Base-by-base conservation (phyloP, 2,888 invertebrate species). In the Coelinius sp. region DNA sequence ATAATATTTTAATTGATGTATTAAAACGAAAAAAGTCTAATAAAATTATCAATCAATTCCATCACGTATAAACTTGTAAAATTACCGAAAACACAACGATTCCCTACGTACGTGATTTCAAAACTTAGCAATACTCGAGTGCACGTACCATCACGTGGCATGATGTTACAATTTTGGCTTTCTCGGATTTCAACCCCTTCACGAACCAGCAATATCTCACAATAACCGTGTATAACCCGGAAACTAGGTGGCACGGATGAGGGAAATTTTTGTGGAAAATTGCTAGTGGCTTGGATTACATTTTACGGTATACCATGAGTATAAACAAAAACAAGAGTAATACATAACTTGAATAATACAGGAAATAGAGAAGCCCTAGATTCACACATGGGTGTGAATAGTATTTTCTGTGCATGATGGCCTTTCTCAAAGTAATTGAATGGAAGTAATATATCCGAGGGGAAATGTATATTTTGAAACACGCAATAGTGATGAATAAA, bases 131-230 rank as follows among this genome's bases (percentile, higher is more conserved):
- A 74, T 72, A 75, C 74, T 75, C 70, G 73, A 65, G 35, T 68
- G 70, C 68, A 73, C 66, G 73, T 66, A 71, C 22, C n/a, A 41
- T 22, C 41, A 62, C 35, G 59, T 31, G 62, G 44, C 25, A 63
- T 73, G 68, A 49, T 46, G 12, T 56, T 22, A 56, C 44, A 52
- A 27, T 38, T 53, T 65, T 17, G 65, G 59, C 46, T 31, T 49
- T 69, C 71, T 74, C 64, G 71, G 73, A 67, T 69, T 70, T 70
- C 68, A 20, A 64, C 69, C 12, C 35, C 25, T 49, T 20, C 72
- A 75, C 75, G 75, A 72, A 69, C 69, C 46, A 41, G 46, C 75
- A 63, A 76, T 77, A 76, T 77, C 75, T 77, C 75, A 75, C 71
- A 75, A 71, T 75, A 77, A 75, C 73, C n/a, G 38, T 41, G 71